A percentile compares a stretch with the other conserved stretches of the same genome.
These are phyloP conservation scores for Anisognathus igniventris DNA, from an alignment of 2,797 vertebrate genomes.

Conservation along the genomic window DNA sequence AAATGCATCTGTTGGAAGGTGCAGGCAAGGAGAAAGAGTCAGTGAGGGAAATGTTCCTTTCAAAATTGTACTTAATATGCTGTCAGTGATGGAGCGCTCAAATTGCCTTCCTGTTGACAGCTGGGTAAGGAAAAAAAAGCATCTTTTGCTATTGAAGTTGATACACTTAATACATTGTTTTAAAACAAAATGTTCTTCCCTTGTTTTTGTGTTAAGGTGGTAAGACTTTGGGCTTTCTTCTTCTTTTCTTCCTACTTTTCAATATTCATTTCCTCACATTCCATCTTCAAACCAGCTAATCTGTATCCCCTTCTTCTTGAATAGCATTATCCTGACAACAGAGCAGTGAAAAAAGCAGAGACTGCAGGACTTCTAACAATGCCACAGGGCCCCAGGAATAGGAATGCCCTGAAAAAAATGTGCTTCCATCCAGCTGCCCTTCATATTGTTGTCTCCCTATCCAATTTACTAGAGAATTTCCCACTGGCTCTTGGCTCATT, in stretches of 20 bases:
- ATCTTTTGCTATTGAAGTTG: not conserved
- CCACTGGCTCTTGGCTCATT: conserved; percentile 68
- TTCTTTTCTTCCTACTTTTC: not conserved
- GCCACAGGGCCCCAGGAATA: conserved; percentile 36
- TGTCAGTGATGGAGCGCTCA: not conserved
- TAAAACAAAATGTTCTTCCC: not conserved
- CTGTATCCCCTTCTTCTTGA: conserved; percentile 32
- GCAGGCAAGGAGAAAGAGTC: not conserved
- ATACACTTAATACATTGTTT: not conserved
- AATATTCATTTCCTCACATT: not conserved
- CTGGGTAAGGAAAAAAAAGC: rapidly evolving
- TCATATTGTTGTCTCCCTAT: conserved; percentile 60
- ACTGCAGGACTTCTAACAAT: conserved; percentile 41
- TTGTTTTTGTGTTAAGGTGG: not conserved
- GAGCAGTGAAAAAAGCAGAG: conserved; percentile 38
- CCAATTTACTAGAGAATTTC: conserved; percentile 69
- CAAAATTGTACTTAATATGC: not conserved
- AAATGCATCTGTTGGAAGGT: not conserved
- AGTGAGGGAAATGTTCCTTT: not conserved
- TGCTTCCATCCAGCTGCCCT: conserved; percentile 55
- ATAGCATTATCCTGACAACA: conserved; percentile 30
- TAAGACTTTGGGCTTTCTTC: not conserved
- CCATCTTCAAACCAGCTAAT: conserved; percentile 1
- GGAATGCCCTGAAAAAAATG: conserved; percentile 63
- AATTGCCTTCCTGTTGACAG: not conserved